These are phyloP conservation scores for Hemicrepidius hirtus DNA, from an alignment of 2,888 invertebrate species.

Conservation along the genomic window DNA sequence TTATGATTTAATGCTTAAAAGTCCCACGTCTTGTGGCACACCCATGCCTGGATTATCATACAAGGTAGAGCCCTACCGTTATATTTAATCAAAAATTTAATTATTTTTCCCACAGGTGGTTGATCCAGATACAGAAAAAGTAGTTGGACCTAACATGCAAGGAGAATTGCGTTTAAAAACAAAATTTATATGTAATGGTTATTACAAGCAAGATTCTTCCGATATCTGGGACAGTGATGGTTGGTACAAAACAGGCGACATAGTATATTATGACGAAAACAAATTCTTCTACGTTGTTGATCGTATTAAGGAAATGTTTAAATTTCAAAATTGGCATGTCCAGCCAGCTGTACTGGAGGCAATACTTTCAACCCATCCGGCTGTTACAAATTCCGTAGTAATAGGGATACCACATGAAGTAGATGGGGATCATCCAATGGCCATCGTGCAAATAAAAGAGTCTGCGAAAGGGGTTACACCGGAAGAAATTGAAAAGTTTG, in stretches of 20 bases:
- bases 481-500: slow-evolving; percentile 60
- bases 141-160: slow-evolving; percentile 70
- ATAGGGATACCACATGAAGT: slow-evolving; percentile 81
- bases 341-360: slow-evolving; percentile 89
- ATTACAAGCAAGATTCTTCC: slow-evolving; percentile 71
- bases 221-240: slow-evolving; percentile 71
- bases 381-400: slow-evolving; percentile 85
- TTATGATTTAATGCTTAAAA: background rate
- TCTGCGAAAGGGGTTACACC: slow-evolving; percentile 42
- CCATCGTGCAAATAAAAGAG: slow-evolving; percentile 72
- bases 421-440: slow-evolving; percentile 84
- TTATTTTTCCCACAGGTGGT: slow-evolving; percentile 71
- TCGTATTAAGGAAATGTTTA: slow-evolving; percentile 73
- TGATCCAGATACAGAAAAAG: slow-evolving; percentile 63
- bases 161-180: slow-evolving; percentile 75
- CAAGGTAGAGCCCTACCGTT: slow-evolving; percentile 18
- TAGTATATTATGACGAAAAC: slow-evolving; percentile 73
- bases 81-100: slow-evolving; percentile 64
- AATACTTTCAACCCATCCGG: slow-evolving; percentile 80
- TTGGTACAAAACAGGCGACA: slow-evolving; percentile 75
- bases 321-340: slow-evolving; percentile 69
- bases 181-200: slow-evolving; percentile 68
- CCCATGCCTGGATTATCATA: slow-evolving; percentile 10
- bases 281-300: slow-evolving; percentile 73
- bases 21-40: slow-evolving; percentile 22